Conservation (phyloP, 2,113 vertebrate genomes). For the Pterophyllum scalare region DNA sequence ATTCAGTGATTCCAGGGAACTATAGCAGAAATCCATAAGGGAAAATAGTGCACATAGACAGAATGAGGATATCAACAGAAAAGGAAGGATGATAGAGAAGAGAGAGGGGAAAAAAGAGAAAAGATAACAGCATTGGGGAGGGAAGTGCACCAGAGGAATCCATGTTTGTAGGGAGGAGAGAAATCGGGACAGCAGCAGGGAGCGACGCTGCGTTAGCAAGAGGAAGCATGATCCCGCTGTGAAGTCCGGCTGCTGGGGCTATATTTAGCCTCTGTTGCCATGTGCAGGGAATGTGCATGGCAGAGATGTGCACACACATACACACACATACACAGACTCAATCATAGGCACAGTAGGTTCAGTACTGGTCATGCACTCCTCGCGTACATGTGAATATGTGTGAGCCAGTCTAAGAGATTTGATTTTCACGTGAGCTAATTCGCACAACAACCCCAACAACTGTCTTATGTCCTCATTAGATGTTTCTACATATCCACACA, state of each 20-base stretch:
- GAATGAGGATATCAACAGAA: neutral
- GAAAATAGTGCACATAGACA: neutral
- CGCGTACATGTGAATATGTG: neutral
- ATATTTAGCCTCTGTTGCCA: slow-evolving; percentile 85
- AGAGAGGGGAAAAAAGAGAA: neutral
- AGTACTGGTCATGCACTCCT: neutral
- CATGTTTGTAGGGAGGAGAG: slow-evolving; percentile 31
- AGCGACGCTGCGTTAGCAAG: slow-evolving; percentile 32
- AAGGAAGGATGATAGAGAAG: neutral
- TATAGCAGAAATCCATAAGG: neutral
- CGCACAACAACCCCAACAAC: neutral
- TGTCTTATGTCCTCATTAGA: neutral
- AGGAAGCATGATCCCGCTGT: slow-evolving; percentile 72
- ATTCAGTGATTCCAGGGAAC: neutral
- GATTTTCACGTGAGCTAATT: neutral
- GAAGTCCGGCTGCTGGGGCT: slow-evolving; percentile 69
- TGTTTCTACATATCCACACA: too few relatives aligned
- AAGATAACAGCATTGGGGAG: neutral
- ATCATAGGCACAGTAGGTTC: slow-evolving; percentile 23
- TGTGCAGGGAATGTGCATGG: slow-evolving; percentile 75
- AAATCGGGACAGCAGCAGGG: slow-evolving; percentile 10
- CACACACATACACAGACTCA: neutral
- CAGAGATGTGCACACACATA: slow-evolving; percentile 47
- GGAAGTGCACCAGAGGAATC: neutral
- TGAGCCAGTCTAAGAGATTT: neutral